Evolutionary conservation across 1,140 invertebrate species (phyloP), one percentile per base, ranked within the genome.

Genomic region (Brachionus sp.): DNA sequence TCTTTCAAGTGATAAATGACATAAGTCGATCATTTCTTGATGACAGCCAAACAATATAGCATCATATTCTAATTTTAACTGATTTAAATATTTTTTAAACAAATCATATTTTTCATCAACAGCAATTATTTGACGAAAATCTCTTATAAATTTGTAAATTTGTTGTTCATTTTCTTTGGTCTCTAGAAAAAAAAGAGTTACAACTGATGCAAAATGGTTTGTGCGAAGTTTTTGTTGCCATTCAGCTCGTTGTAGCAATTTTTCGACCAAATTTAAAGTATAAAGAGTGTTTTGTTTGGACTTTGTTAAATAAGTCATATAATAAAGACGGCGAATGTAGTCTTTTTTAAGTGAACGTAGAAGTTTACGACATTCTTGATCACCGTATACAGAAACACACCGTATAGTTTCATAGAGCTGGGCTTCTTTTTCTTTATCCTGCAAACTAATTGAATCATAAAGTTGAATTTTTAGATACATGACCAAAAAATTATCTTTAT

Each of bases 341-440:
- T 97, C 95, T 37, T 94, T 92, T 86, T 92, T 91, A 82, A 97
- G 88, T n/a, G 93, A 92, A 84, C 91, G 89, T 77, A 96, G 90
- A 29, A 97, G 88, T 86, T 94, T 94, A 80, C 91, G 90, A 86
- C 93, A 92, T 91, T 92, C 93, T 77, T 91, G 90, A 44, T 91
- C 89, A 86, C 94, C 93, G 85, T 95, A 92, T 29, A 92, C 88
- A 68, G 91, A 89, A 19, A 96, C 90, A 86, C 94, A 95, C 29
- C 95, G 91, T 77, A 97, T 88, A 0, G 94, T 94, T 89, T 95
- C 93, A 85, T 96, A 93, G 3, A 97, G 90, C 86, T 95, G 93
- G n/a, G 95, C 94, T 64, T 94, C 92, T 44, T 93, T 89, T 29
- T 92, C 91, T 86, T 93, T 91, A 86, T 96, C 92, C 85, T 94